Evolutionary conservation across 2,797 vertebrate species (phyloP), one percentile per base, ranked within the genome.

Genomic region (Parauchenoglanis punctatus): DNA sequence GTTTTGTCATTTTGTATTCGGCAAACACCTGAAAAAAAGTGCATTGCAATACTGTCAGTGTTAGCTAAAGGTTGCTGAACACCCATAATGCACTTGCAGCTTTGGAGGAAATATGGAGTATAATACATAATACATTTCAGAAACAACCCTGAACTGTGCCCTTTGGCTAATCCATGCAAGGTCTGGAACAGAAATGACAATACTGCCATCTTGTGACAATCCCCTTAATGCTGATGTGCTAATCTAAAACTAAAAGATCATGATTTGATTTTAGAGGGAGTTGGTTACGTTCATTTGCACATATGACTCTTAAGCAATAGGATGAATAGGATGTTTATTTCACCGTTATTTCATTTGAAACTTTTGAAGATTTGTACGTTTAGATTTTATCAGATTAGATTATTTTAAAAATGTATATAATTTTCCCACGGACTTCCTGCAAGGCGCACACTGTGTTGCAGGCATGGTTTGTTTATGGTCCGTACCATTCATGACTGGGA

Each of bases 131-230:
- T 40, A 40, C 25, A 31, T 77, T 77, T 77, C 13, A 77, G 15
- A 77, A 52, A 56, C 49, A 54, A 13, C 13, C 15, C 49, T 54
- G 49, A 18, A 28, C 15, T 31, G 49, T 28, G 0, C 52, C 25
- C 6, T n/a, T 56, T 18, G 31, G 8, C 28, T 59, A 12, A 56
- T 59, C 31, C 8, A 40, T 25, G 56, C 13, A 20, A 18, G 10
- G 18, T 17, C 5, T 63, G 23, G 2, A 12, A 31, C 11, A 72
- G n/a, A 11, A 35, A 84, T 49, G 44, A 81, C 76, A 40, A 44
- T 85, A 46, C 28, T 81, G 87, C 87, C 87, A 35, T 84, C 87
- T 85, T 72, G 76, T 73, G 87, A 58, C 58, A 52, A 59, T n/a
- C 3, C 3, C 13, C 12, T 83, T 31, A 56, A 81, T 81, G 35